Conservation (phyloP, 1,140 invertebrate genomes). For the Ceratitis capitata region DNA sequence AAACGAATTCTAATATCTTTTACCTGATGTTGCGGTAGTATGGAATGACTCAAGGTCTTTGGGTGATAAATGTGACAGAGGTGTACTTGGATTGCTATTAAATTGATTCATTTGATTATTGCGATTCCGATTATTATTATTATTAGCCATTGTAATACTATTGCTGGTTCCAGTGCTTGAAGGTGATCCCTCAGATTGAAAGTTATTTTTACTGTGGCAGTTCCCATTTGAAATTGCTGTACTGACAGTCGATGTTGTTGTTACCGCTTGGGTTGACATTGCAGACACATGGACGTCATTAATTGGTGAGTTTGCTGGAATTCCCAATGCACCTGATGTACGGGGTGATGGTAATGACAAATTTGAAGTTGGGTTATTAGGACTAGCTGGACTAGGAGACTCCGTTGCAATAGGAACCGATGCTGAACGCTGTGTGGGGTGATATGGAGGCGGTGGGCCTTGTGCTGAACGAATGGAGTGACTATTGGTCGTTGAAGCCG, state of each 20-base stretch:
- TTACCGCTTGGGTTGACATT: conserved; percentile 45
- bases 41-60: conserved; percentile 55
- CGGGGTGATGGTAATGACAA: conserved; percentile 77
- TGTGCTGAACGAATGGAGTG: conserved; percentile 70
- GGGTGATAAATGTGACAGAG: conserved; percentile 73
- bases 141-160: not conserved
- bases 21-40: conserved; percentile 23
- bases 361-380: conserved; percentile 76
- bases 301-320: conserved; percentile 73
- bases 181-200: conserved; percentile 50
- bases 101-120: conserved; percentile 49
- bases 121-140: conserved; percentile 50
- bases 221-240: conserved; percentile 10
- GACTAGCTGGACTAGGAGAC: conserved; percentile 77
- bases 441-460: conserved; percentile 88
- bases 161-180: conserved; percentile 41
- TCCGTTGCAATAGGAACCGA: conserved; percentile 84
- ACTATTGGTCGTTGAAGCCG: conserved; percentile 66
- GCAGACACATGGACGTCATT: conserved; percentile 50
- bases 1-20: too few relatives aligned
- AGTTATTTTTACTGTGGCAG: conserved; percentile 50
- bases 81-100: conserved; percentile 76
- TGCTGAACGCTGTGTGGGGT: conserved; percentile 82
- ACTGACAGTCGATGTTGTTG: conserved; percentile 41
- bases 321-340: conserved; percentile 69